Evolutionary conservation across 2,113 vertebrate genomes (phyloP).

Genomic region (Dicrurus megarhynchus): DNA sequence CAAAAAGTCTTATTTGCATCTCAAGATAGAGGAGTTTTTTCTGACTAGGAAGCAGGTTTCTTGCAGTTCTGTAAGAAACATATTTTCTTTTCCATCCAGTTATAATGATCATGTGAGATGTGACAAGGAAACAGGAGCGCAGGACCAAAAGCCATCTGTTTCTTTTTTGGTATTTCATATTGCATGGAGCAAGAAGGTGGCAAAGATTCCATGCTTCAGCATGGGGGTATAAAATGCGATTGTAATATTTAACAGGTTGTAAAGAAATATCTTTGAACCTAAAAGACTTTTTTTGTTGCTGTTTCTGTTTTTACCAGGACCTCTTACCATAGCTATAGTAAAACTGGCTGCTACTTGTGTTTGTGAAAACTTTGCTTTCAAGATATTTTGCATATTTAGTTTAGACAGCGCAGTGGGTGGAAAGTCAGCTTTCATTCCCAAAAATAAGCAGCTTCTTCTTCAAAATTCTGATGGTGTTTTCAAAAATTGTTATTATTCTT

Average conservation of each 20-base stretch:
- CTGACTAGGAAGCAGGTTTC: conserved; percentile 26
- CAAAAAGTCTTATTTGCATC: not conserved
- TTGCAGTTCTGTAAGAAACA: conserved; percentile 29
- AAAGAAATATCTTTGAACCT: not conserved
- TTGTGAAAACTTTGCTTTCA: conserved; percentile 5
- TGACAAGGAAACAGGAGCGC: conserved; percentile 51
- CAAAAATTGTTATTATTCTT: not conserved
- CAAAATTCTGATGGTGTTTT: not conserved
- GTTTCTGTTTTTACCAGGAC: not conserved
- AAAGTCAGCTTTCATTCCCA: not conserved
- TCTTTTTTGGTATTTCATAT: conserved; percentile 22
- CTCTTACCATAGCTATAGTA: not conserved
- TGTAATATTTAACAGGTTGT: not conserved
- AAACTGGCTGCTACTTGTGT: not conserved
- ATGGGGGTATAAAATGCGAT: not conserved
- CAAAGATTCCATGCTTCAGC: conserved; percentile 10
- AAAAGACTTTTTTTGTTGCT: not conserved
- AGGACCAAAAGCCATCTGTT: conserved; percentile 66
- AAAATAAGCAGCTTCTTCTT: not conserved
- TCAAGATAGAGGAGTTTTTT: not conserved
- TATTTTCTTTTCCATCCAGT: conserved; percentile 45
- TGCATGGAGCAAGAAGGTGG: not conserved
- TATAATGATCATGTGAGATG: conserved; percentile 25
- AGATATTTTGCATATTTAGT: not conserved
- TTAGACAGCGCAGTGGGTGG: not conserved